Conservation (phyloP, 2,888 invertebrate species). For the Microplitis manilae region DNA sequence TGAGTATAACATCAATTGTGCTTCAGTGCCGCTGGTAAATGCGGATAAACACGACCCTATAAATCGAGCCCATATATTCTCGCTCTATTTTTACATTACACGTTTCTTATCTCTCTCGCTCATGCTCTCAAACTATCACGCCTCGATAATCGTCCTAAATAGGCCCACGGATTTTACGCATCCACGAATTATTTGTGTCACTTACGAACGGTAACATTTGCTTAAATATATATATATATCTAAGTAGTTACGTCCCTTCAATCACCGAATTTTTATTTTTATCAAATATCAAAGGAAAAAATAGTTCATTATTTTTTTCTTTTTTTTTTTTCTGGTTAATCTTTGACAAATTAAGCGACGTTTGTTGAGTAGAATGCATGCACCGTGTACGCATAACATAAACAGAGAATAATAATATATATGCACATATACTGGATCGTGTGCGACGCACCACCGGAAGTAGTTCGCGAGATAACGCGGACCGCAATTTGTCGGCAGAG, state of each 20-base stretch:
- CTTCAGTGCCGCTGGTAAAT: conserved; percentile 45
- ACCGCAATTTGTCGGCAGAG: conserved; percentile 53
- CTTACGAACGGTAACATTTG: background rate
- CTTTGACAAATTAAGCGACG: too few species aligned
- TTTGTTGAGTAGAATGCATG: background rate
- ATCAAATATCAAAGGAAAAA: background rate
- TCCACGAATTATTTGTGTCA: conserved; percentile 68
- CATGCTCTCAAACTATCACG: conserved; percentile 55
- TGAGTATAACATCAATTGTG: conserved; percentile 31
- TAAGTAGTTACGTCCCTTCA: too few species aligned
- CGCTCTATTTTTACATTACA: conserved; percentile 43
- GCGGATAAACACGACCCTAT: conserved; percentile 53
- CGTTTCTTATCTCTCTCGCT: conserved; percentile 52
- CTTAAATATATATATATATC: background rate
- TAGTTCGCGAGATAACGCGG: conserved; percentile 53
- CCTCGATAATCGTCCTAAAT: conserved; percentile 67
- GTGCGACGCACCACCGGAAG: conserved; percentile 46
- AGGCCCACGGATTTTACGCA: conserved; percentile 69
- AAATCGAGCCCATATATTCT: conserved; percentile 41
- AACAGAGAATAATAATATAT: conserved; percentile 24
- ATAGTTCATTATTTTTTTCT: background rate
- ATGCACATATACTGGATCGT: conserved; percentile 21
- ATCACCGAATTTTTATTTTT: too few species aligned
- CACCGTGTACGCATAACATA: conserved; percentile 11
- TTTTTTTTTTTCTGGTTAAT: background rate